Base-by-base conservation (phyloP, 2,113 vertebrate genomes). In the Poicephalus gulielmi region DNA sequence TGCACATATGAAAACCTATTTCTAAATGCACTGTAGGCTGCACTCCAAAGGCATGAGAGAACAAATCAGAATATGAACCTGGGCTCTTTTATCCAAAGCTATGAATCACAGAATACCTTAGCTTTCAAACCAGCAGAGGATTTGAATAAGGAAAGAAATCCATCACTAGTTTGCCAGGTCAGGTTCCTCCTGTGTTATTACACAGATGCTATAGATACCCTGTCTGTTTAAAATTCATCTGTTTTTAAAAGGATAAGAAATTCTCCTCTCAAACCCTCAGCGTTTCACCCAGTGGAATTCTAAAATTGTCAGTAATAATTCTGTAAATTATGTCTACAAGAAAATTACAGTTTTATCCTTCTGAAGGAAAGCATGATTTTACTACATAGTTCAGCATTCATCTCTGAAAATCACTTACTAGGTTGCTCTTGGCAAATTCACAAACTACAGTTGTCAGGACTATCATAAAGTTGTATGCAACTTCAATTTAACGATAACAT, bases 401-500 rank as follows among this genome's bases (percentile, higher is more conserved):
- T 93, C 78, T 88, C 87, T 92, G 95, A 88, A 92, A 92, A 86
- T 92, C 93, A 97, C 96, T 98, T 98, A 95, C 91, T 67, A 96
- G 90, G 92, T 96, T 97, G 97, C 98, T 98, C 97, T 95, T 97
- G 96, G 98, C 97, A 97, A 97, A 98, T 98, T 97, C 97, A 75
- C 96, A 97, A 95, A 57, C 90, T 57, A 86, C 94, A 83, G 92
- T 97, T 96, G 97, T 99, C 96, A 97, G 96, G 94, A 92, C 97
- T 97, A 97, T 98, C 98, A 98, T 97, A 97, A 98, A 98, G 97
- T 98, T 98, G 99, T 98, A 98, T 97, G 98, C 96, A 98, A 97
- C 98, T 98, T 98, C 98, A 98, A 99, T 99, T 99, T 98, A 98
- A 98, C 95, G 98, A 98, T 98, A 98, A 97, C 98, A 98, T 98